These are phyloP conservation scores for Ageneiosus marmoratus DNA, from an alignment of 2,113 vertebrate genomes.

Conservation along the genomic window DNA sequence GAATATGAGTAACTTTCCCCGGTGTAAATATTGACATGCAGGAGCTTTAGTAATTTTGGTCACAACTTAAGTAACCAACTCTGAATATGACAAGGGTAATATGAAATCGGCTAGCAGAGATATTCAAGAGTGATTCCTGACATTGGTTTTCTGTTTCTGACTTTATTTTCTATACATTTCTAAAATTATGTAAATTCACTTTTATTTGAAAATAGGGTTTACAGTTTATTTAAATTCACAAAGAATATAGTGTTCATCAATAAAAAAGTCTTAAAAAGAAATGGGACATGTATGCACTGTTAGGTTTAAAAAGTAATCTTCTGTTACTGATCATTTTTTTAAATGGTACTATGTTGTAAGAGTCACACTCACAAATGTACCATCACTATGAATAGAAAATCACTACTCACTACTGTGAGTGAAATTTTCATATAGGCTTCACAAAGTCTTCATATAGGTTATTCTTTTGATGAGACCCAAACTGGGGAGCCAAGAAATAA, in stretches of 20 bases:
- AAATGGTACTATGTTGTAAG: neutral
- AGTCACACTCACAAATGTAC: neutral
- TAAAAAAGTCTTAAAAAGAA: too few species aligned
- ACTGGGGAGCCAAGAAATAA: constrained; percentile 1
- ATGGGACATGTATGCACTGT: neutral
- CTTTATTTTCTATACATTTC: neutral
- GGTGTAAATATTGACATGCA: neutral
- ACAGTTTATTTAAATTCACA: neutral
- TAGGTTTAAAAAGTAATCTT: neutral
- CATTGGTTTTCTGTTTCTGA: neutral
- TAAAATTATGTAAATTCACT: neutral
- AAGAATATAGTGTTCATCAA: too few species aligned
- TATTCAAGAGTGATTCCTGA: neutral
- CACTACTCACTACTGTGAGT: neutral
- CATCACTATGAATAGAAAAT: neutral
- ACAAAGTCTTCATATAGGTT: neutral
- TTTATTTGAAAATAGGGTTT: neutral
- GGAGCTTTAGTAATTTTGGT: neutral
- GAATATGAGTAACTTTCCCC: neutral
- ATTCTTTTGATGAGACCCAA: neutral
- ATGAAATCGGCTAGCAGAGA: neutral
- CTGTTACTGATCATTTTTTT: neutral
- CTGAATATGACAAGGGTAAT: neutral
- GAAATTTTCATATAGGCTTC: too few species aligned
- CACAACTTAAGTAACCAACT: neutral